Evolutionary conservation across 2,113 vertebrate species (phyloP).

Genomic region (Uropsilus gracilis): DNA sequence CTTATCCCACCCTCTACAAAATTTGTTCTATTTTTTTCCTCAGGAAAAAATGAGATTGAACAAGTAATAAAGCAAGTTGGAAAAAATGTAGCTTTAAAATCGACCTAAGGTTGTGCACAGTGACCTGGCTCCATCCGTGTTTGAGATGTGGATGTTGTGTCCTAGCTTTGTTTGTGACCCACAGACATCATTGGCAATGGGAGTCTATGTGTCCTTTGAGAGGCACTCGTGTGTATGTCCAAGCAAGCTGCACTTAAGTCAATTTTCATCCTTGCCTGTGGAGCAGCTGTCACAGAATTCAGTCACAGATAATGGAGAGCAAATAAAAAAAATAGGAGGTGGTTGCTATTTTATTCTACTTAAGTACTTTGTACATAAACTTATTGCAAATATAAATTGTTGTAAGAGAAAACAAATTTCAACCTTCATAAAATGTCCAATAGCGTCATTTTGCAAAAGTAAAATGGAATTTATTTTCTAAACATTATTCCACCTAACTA

Average conservation of each 20-base stretch:
- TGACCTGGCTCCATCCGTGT: background rate
- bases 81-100: background rate
- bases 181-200: background rate
- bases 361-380: background rate
- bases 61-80: background rate
- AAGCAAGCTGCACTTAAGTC: background rate
- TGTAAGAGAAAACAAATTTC: background rate
- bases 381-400: background rate
- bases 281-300: constrained; percentile 37
- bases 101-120: background rate
- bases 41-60: background rate
- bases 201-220: constrained; percentile 41
- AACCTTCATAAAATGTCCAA: background rate
- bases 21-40: background rate
- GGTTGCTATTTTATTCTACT: constrained; percentile 26
- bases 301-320: background rate
- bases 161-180: constrained; percentile 29
- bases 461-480: constrained; percentile 11
- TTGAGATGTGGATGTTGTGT: background rate
- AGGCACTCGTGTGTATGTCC: constrained; percentile 16
- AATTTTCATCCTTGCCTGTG: constrained; percentile 29
- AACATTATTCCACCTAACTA: background rate
- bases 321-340: background rate
- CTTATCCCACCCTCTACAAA: background rate
- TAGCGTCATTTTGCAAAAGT: background rate